Evolutionary conservation across 2,113 vertebrate genomes (phyloP).

Genomic region (Chloropsis hardwickii): DNA sequence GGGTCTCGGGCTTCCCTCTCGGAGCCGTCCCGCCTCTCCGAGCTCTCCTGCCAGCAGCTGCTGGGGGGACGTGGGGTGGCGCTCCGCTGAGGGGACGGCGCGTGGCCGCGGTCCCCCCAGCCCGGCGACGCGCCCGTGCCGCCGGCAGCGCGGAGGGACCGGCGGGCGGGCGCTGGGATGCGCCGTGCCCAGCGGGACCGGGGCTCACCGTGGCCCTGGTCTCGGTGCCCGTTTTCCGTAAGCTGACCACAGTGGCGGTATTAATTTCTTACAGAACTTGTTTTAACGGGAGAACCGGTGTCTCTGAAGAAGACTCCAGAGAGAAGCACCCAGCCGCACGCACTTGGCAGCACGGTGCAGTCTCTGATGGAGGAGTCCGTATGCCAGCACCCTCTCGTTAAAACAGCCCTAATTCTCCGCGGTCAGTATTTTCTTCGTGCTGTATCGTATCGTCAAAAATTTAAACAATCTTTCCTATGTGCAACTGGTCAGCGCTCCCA

Average conservation of each 20-base stretch:
- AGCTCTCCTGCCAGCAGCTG: not conserved
- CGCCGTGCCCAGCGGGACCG: not conserved
- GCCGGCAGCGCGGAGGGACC: not conserved
- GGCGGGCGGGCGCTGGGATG: not conserved
- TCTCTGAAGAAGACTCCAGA: not conserved
- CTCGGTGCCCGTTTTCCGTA: not conserved
- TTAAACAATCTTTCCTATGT: not conserved
- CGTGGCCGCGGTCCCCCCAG: not conserved
- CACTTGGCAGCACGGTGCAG: not conserved
- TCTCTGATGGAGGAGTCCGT: not conserved
- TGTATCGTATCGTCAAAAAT: not conserved
- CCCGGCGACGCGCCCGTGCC: not conserved
- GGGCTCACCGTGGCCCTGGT: too few relatives aligned
- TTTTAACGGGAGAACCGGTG: not conserved
- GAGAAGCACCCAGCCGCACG: not conserved
- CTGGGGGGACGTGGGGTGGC: not conserved
- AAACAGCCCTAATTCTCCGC: not conserved
- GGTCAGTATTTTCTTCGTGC: not conserved
- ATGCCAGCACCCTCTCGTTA: not conserved
- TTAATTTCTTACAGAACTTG: not conserved
- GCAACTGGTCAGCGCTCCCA: not conserved
- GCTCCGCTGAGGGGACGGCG: not conserved
- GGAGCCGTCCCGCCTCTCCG: not conserved
- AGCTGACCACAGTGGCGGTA: accelerated
- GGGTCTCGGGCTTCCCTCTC: not conserved